These are phyloP conservation scores for Steinernema carpocapsae DNA, from an alignment of 2,888 invertebrate species.

Conservation along the genomic window DNA sequence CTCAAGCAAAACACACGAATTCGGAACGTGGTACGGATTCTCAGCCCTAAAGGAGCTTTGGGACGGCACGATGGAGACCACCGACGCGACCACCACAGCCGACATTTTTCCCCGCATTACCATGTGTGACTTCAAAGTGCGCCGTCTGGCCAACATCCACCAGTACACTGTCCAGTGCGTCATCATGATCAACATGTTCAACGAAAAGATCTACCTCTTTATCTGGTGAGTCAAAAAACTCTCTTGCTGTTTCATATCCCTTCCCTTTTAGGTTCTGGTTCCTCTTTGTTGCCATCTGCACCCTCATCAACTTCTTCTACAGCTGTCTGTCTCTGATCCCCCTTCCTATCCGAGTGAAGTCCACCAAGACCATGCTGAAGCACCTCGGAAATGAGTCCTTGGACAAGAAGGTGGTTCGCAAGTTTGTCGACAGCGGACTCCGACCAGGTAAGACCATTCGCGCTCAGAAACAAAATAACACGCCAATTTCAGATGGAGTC, in stretches of 20 bases:
- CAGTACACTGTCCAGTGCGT: slow-evolving; percentile 68
- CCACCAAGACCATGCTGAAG: slow-evolving; percentile 45
- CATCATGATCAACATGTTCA: slow-evolving; percentile 69
- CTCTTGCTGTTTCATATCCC: slow-evolving; percentile 12
- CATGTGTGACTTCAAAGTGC: slow-evolving; percentile 63
- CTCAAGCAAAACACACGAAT: slow-evolving; percentile 56
- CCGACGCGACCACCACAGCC: slow-evolving; percentile 59
- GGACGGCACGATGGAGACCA: slow-evolving; percentile 51
- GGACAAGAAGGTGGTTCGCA: slow-evolving; percentile 39
- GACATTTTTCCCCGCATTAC: slow-evolving; percentile 37
- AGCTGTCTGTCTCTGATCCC: slow-evolving; percentile 68
- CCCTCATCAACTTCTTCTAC: slow-evolving; percentile 71
- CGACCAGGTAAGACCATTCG: slow-evolving; percentile 53
- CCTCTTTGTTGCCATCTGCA: slow-evolving; percentile 70
- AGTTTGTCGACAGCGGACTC: slow-evolving; percentile 58
- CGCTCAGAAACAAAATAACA: neutral
- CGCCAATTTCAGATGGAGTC: slow-evolving; percentile 59
- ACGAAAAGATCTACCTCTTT: slow-evolving; percentile 68
- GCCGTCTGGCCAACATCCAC: slow-evolving; percentile 70
- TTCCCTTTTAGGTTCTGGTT: slow-evolving; percentile 72
- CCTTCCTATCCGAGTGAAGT: slow-evolving; percentile 46
- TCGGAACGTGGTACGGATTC: slow-evolving; percentile 65
- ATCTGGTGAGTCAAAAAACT: slow-evolving; percentile 53
- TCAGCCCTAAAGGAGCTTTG: slow-evolving; percentile 64
- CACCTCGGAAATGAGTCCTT: slow-evolving; percentile 19